A percentile compares a stretch with the other conserved stretches of the same genome.
These are phyloP conservation scores for Montipora capricornis DNA, from an alignment of 64 coral and sea anemone species.

Conservation along the genomic window DNA sequence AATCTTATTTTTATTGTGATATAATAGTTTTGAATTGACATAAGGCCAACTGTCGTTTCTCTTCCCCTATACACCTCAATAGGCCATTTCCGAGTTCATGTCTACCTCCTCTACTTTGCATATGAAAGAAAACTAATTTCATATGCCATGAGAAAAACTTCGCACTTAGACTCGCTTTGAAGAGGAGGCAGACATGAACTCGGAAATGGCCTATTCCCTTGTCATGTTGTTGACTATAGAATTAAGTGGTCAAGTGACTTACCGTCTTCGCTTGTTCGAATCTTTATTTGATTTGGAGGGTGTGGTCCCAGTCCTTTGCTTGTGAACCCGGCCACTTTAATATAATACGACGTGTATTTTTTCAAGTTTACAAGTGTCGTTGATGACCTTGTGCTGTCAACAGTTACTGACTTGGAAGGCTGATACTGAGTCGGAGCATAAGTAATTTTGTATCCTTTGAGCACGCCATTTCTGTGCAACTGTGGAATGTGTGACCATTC, in stretches of 20 bases:
- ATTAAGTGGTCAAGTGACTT: neutral
- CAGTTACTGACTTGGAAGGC: neutral
- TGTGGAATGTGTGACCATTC: conserved; percentile 54
- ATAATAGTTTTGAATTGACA: no score
- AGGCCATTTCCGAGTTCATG: no score
- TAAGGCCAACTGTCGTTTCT: no score
- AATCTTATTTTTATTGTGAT: no score
- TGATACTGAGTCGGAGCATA: conserved; percentile 1
- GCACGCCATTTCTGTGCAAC: conserved; percentile 46
- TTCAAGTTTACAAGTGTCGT: conserved; percentile 14
- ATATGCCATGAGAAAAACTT: no score
- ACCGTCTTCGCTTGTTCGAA: conserved; percentile 90
- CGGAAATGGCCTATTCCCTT: no score
- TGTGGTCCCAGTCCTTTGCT: conserved; percentile 75
- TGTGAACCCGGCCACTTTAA: conserved; percentile 82
- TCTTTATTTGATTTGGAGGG: conserved; percentile 36
- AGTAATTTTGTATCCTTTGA: conserved; percentile 45
- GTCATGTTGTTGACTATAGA: neutral
- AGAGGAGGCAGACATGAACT: no score
- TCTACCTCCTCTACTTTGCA: no score
- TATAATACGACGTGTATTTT: conserved; percentile 68
- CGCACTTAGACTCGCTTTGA: no score
- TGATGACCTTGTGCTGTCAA: conserved; percentile 2
- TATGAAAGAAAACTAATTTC: no score
- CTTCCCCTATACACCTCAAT: no score